Evolutionary conservation across 2,888 invertebrate genomes (phyloP).

Genomic region (Andrena haemorrhoa): DNA sequence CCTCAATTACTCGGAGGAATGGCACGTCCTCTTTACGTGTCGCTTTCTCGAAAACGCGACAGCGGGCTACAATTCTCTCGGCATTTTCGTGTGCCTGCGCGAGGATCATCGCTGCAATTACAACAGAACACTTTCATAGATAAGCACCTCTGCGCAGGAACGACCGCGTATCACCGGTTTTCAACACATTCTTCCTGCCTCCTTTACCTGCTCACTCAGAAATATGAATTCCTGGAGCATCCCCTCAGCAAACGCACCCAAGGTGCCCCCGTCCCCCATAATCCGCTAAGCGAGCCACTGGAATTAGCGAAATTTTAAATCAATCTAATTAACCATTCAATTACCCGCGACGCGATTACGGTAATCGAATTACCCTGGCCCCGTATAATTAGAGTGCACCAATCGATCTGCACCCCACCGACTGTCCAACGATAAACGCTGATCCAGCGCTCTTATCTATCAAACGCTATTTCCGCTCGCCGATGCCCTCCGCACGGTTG

Average conservation of each 20-base stretch:
- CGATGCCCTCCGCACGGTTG: background rate
- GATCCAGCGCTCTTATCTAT: conserved; percentile 53
- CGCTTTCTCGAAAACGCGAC: conserved; percentile 70
- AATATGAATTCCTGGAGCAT: background rate
- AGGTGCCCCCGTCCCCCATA: conserved; percentile 53
- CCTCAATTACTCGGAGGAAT: conserved; percentile 76
- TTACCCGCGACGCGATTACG: conserved; percentile 80
- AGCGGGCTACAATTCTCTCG: conserved; percentile 76
- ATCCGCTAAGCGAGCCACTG: conserved; percentile 74
- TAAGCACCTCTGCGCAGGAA: conserved; percentile 13
- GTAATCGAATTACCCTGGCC: conserved; percentile 81
- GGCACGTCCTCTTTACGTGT: conserved; percentile 71
- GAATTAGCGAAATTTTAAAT: conserved; percentile 80
- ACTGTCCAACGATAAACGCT: conserved; percentile 52
- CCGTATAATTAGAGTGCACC: conserved; percentile 76
- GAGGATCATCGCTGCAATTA: conserved; percentile 10
- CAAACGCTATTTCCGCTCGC: conserved; percentile 30
- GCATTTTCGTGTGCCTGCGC: conserved; percentile 29
- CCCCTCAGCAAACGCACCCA: conserved; percentile 31
- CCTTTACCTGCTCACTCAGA: background rate
- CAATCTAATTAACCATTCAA: conserved; percentile 82
- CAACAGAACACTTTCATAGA: conserved; percentile 43
- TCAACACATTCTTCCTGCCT: conserved; percentile 10
- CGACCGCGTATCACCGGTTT: background rate
- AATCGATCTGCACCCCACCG: conserved; percentile 49